Evolutionary conservation across 2,888 invertebrate species (phyloP).

Genomic region (Piscicola geometra): DNA sequence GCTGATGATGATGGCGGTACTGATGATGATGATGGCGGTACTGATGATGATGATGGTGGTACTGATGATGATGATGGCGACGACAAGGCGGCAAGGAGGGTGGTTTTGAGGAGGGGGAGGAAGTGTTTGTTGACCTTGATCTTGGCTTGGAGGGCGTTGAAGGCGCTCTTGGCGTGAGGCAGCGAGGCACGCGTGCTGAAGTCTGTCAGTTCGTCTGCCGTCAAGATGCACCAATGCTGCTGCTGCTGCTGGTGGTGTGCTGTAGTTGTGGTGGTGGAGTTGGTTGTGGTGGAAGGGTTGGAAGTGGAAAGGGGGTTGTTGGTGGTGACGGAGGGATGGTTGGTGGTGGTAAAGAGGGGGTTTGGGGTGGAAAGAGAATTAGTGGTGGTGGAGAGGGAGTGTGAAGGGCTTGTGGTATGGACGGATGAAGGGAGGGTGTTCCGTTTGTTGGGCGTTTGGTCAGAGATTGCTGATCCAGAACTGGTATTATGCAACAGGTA

Average conservation of each 20-base stretch:
- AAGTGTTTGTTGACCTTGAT: not conserved
- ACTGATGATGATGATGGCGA: not conserved
- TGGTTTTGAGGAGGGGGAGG: not conserved
- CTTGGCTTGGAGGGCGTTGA: not conserved
- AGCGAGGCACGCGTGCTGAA: not conserved
- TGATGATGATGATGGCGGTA: no score
- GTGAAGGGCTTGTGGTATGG: not conserved
- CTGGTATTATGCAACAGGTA: no score
- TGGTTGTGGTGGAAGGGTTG: not conserved
- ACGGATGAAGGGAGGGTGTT: not conserved
- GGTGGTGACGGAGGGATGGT: not conserved
- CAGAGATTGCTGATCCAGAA: no score
- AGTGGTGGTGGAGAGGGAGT: not conserved
- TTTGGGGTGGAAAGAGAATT: no score
- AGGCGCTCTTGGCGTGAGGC: not conserved
- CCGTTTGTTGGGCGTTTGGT: not conserved
- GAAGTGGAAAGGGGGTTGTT: not conserved
- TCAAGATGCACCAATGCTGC: no score
- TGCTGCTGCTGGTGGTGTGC: not conserved
- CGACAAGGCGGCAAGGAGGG: not conserved
- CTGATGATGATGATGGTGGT: no score
- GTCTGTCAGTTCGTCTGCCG: not conserved
- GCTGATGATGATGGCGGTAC: no score
- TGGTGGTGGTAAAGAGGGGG: not conserved
- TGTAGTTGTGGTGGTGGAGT: not conserved